phyloP scores from a whole-genome alignment of 2,113 vertebrate genomes.

The Aepyceros melampus region DNA sequence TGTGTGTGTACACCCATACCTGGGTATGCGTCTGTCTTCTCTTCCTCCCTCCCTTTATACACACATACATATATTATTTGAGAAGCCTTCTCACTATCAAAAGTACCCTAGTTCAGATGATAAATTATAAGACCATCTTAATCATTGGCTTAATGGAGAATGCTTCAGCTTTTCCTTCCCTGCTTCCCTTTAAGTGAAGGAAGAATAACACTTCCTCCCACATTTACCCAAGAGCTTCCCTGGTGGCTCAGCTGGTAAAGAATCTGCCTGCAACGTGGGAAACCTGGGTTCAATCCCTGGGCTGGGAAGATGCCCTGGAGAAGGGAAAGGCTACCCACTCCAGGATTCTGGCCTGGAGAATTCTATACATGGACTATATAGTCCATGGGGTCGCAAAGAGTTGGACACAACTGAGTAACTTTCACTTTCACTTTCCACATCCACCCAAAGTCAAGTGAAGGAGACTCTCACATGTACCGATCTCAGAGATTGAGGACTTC shows the following conservation, averaged over 20 bases:
- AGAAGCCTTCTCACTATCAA: neutral
- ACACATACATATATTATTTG: neutral
- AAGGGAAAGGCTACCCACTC: neutral
- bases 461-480: neutral
- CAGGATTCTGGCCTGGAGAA: neutral
- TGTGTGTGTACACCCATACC: neutral
- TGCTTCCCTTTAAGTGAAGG: neutral
- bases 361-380: neutral
- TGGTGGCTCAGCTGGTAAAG: neutral
- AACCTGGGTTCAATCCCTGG: neutral
- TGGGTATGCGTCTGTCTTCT: neutral
- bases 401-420: neutral
- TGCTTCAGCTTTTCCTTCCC: neutral
- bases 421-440: neutral
- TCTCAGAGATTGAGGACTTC: neutral
- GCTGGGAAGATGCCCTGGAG: neutral
- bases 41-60: neutral
- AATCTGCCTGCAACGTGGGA: neutral
- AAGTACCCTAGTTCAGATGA: neutral
- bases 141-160: neutral
- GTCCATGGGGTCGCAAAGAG: neutral
- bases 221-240: neutral
- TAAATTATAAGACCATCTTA: neutral
- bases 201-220: neutral
- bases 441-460: too few species aligned